Conservation (phyloP, 2,888 invertebrate species). For the Lymantria monacha region DNA sequence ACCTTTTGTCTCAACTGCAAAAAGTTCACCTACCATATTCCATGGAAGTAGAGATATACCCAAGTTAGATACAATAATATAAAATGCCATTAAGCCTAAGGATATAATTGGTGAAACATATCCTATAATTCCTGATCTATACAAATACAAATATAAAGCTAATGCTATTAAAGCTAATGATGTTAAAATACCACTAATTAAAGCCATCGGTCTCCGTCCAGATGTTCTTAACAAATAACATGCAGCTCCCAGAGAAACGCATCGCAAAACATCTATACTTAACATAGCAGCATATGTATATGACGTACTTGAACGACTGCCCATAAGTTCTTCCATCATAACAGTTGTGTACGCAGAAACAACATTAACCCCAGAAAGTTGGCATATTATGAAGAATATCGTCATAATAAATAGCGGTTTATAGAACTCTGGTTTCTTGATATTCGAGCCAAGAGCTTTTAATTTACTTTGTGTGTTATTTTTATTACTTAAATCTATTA, state of each 20-base stretch:
- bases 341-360: slow-evolving; percentile 87
- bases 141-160: slow-evolving; percentile 71
- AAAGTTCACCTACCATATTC: slow-evolving; percentile 89
- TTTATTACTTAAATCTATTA: slow-evolving; percentile 61
- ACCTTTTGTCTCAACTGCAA: slow-evolving; percentile 84
- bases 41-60: slow-evolving; percentile 87
- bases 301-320: slow-evolving; percentile 58
- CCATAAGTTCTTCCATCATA: slow-evolving; percentile 83
- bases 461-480: slow-evolving; percentile 55
- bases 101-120: slow-evolving; percentile 62
- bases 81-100: slow-evolving; percentile 78
- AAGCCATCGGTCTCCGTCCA: slow-evolving; percentile 84
- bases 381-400: slow-evolving; percentile 85
- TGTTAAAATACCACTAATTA: slow-evolving; percentile 85
- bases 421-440: slow-evolving; percentile 81
- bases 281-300: slow-evolving; percentile 85
- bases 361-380: slow-evolving; percentile 87
- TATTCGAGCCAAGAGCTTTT: slow-evolving; percentile 57
- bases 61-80: slow-evolving; percentile 82
- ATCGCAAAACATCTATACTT: slow-evolving; percentile 84
- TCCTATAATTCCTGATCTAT: slow-evolving; percentile 44
- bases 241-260: slow-evolving; percentile 82
- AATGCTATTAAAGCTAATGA: slow-evolving; percentile 80
- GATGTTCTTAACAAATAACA: slow-evolving; percentile 83
- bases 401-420: slow-evolving; percentile 84